phyloP scores from a whole-genome alignment of 2,888 invertebrate species.

The Therioaphis trifolii region DNA sequence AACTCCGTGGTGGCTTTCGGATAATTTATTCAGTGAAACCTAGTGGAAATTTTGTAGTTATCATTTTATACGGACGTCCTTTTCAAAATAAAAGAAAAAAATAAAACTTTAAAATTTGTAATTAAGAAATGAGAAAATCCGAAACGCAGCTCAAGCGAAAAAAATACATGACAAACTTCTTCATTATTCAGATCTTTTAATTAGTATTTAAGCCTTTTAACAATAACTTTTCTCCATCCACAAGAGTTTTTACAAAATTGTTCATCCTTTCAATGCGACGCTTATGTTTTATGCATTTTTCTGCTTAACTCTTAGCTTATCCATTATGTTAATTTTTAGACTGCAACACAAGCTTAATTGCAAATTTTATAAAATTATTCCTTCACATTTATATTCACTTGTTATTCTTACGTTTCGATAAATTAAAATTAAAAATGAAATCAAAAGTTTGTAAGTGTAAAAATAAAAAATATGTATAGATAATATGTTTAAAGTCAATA shows the following conservation, averaged over 20 bases:
- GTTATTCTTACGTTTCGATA: constrained; percentile 42
- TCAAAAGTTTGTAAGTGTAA: background rate
- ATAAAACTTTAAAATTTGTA: constrained; percentile 21
- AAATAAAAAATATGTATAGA: background rate
- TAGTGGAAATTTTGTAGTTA: constrained; percentile 41
- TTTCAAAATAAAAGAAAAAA: background rate
- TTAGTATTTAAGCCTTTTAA: constrained; percentile 61
- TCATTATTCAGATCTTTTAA: constrained; percentile 54
- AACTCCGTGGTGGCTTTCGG: background rate
- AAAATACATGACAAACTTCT: constrained; percentile 48
- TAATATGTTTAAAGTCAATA: background rate
- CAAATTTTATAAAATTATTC: constrained; percentile 59
- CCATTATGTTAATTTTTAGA: constrained; percentile 55
- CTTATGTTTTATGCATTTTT: constrained; percentile 62
- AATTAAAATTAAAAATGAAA: constrained; percentile 29
- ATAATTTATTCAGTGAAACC: constrained; percentile 46
- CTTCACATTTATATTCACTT: constrained; percentile 23
- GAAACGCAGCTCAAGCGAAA: constrained; percentile 25
- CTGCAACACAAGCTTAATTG: constrained; percentile 44
- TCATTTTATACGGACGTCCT: constrained; percentile 24
- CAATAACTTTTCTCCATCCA: constrained; percentile 46
- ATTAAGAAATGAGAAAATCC: constrained; percentile 26
- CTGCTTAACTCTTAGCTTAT: constrained; percentile 45
- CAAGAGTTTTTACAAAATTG: constrained; percentile 41
- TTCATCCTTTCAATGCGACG: constrained; percentile 33